Percentiles rank a stretch among this genome's conserved stretches.
These are phyloP conservation scores for Cyclura pinguis DNA, from an alignment of 2,797 vertebrate genomes.

Conservation along the genomic window DNA sequence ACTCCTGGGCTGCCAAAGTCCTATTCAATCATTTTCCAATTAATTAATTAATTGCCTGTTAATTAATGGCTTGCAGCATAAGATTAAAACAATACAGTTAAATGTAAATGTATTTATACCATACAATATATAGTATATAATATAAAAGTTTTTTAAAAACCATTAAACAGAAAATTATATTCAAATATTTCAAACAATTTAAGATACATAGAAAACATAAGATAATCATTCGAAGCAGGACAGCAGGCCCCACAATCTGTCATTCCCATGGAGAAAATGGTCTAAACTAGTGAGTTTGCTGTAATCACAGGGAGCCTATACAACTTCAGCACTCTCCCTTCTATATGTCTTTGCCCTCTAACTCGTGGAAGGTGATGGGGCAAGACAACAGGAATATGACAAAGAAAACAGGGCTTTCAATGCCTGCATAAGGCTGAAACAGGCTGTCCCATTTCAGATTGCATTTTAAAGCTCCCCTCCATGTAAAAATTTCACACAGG, in stretches of 20 bases:
- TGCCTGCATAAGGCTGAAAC: not conserved
- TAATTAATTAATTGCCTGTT: too few species aligned
- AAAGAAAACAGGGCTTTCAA: not conserved
- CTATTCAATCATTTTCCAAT: not conserved
- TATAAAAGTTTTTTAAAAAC: too few species aligned
- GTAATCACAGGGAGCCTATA: not conserved
- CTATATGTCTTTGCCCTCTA: not conserved
- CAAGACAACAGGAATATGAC: too few species aligned
- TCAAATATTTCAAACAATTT: too few species aligned
- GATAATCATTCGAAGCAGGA: not conserved
- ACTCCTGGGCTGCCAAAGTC: not conserved
- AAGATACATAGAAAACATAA: too few species aligned
- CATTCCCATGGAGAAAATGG: not conserved
- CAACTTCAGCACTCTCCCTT: not conserved
- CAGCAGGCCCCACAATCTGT: not conserved
- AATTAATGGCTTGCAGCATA: too few species aligned
- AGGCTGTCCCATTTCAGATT: not conserved
- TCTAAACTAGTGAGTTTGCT: not conserved
- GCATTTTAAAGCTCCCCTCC: not conserved
- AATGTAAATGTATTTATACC: too few species aligned
- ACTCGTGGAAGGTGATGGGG: not conserved
- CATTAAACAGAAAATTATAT: too few species aligned
- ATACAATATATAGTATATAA: too few species aligned
- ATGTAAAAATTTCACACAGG: not conserved
- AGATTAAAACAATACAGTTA: too few species aligned